Evolutionary conservation across 2,113 vertebrate species (phyloP).

Genomic region (Notarius lentiginosus): DNA sequence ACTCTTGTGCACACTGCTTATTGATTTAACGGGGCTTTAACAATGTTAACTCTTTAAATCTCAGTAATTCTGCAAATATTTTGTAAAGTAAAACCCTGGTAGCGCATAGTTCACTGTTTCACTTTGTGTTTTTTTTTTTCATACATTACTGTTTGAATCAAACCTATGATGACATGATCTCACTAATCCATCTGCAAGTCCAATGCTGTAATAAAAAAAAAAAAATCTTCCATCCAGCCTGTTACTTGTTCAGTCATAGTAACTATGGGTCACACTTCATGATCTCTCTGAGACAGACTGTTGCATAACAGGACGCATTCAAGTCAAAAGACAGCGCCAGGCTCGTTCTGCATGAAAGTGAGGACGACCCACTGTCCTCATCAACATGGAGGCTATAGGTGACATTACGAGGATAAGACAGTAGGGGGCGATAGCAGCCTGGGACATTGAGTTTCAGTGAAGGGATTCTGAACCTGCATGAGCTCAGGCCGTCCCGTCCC

Average conservation of each 20-base stretch:
- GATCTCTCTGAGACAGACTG: constrained; percentile 88
- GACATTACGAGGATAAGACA: constrained; percentile 81
- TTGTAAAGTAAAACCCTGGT: no score
- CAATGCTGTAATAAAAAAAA: neutral
- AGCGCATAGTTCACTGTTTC: neutral
- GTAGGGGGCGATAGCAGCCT: constrained; percentile 86
- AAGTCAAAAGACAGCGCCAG: constrained; percentile 85
- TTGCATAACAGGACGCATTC: constrained; percentile 90
- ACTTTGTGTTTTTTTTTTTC: neutral
- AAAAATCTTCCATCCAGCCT: neutral
- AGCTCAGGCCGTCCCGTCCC: constrained; percentile 77
- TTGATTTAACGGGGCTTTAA: neutral
- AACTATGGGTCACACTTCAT: constrained; percentile 83
- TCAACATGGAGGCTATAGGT: constrained; percentile 69
- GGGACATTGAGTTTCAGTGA: constrained; percentile 87
- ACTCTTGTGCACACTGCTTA: neutral
- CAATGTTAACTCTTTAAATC: neutral
- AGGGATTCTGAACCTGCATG: constrained; percentile 80
- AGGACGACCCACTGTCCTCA: neutral
- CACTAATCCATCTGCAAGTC: neutral
- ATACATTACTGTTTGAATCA: neutral
- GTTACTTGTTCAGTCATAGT: neutral
- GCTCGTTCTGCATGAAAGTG: constrained; percentile 34
- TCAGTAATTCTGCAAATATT: neutral
- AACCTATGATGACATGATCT: neutral